Base-by-base conservation (phyloP, 2,888 invertebrate genomes). In the Drosophila silvestris region DNA sequence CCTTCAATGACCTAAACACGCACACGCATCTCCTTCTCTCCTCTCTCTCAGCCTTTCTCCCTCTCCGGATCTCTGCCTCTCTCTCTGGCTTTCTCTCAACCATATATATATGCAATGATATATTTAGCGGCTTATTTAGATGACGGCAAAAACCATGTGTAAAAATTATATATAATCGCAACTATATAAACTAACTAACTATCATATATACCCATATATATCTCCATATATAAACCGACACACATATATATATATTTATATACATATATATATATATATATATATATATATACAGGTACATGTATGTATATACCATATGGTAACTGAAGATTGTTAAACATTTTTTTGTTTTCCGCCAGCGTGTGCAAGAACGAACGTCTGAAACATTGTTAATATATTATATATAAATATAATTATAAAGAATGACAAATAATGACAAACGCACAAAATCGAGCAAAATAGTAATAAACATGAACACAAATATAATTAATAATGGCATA, bases 341-440 rank as follows among this genome's bases (percentile, higher is more conserved):
- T 54, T 67, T 41, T 35, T 22, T 32, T 60, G 52, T 65, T 60
- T 41, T 39, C 58, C 30, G 35, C 63, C 66, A 66, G 52, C 56
- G 53, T 70, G 33, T 41, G 70, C 37, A 61, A 62, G 39, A 65
- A 66, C 47, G 28, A 77, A 67, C 57, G 41, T 65, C 61, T 65
- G 68, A 60, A 65, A 57, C 51, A 75, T 79, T 78, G 77, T 79
- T 79, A 78, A 77, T 56, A 74, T 33, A 51, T 26, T 47, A 62
- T 19, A 63, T 32, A 63, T 12, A 70, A 47, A 47, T 53, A 62
- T 51, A 64, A 33, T 50, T 69, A 59, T 57, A 68, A 47, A 62
- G 19, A 47, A 47, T 26, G 26, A 26, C 35, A 53, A 44, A 62
- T 41, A n/a, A 62, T 52, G 37, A 59, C 50, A 78, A 64, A 64